Percentiles rank a stretch among this genome's conserved stretches.
Conservation (phyloP, 2,888 invertebrate species). For the Rhimphoctona megacephalus region DNA sequence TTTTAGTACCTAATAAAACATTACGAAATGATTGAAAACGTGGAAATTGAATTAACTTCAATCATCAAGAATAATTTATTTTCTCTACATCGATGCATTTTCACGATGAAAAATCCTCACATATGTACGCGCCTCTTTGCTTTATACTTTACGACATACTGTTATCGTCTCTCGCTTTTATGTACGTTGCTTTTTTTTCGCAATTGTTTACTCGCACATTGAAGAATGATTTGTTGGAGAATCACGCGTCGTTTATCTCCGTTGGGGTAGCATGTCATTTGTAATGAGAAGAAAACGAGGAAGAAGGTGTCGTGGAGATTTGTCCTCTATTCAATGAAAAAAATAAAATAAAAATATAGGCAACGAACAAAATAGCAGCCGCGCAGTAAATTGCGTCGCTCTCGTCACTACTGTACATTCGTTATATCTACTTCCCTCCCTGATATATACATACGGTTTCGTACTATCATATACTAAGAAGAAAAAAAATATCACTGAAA, state of each 20-base stretch:
- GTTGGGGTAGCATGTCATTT: conserved; percentile 34
- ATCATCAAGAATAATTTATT: neutral
- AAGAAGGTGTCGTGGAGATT: conserved; percentile 10
- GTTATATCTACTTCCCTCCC: neutral
- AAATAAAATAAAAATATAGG: conserved; percentile 11
- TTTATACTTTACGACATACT: conserved; percentile 35
- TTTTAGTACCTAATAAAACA: neutral
- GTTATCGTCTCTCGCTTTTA: conserved; percentile 29
- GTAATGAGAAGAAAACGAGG: conserved; percentile 23
- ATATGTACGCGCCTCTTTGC: conserved; percentile 11
- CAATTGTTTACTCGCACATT: conserved; percentile 32
- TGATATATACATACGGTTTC: neutral
- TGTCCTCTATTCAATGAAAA: conserved; percentile 12
- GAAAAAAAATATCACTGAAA: conserved; percentile 5
- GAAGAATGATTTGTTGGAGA: conserved; percentile 37
- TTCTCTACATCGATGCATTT: conserved; percentile 20
- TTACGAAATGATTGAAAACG: neutral
- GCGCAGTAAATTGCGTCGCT: conserved; percentile 44
- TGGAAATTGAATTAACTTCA: neutral
- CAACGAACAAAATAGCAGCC: neutral
- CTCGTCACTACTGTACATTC: conserved; percentile 9
- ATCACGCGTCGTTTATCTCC: conserved; percentile 45
- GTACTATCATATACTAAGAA: too few species aligned
- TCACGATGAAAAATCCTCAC: conserved; percentile 20
- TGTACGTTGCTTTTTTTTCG: conserved; percentile 19